Conservation (phyloP, 2,888 invertebrate genomes). For the Cancer borealis region DNA sequence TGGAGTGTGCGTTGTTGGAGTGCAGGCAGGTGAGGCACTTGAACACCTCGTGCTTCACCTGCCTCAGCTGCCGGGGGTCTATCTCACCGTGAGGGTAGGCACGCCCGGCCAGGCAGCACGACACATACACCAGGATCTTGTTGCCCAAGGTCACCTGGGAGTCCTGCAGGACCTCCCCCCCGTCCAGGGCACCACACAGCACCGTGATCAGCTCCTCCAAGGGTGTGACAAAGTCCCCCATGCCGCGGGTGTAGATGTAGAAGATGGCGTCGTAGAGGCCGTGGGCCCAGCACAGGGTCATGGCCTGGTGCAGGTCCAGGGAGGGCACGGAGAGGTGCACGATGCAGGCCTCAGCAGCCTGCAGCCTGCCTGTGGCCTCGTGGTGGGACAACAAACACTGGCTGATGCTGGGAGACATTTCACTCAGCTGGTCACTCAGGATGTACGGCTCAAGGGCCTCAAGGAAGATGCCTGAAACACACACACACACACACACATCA, state of each 20-base stretch:
- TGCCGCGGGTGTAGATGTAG: conserved; percentile 88
- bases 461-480: conserved; percentile 81
- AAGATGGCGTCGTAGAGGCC: conserved; percentile 86
- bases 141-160: conserved; percentile 86
- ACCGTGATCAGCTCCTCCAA: conserved; percentile 85
- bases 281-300: conserved; percentile 84
- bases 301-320: conserved; percentile 88
- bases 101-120: conserved; percentile 91
- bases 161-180: conserved; percentile 79
- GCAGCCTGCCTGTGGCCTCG: conserved; percentile 82
- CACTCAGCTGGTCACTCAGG: conserved; percentile 84
- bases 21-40: conserved; percentile 86
- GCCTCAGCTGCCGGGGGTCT: conserved; percentile 63
- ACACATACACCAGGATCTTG: conserved; percentile 90
- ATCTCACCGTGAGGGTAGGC: conserved; percentile 90
- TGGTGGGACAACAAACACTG: conserved; percentile 87
- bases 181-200: conserved; percentile 70
- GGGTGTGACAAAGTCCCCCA: conserved; percentile 88
- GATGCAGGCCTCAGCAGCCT: conserved; percentile 86
- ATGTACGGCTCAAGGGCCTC: conserved; percentile 87
- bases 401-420: conserved; percentile 86
- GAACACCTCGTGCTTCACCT: conserved; percentile 87
- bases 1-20: conserved; percentile 83
- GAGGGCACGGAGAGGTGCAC: conserved; percentile 87
- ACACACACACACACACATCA: background rate